Percentiles rank a stretch among this genome's conserved stretches.
Conservation (phyloP, 1,140 invertebrate genomes). For the Steinernema feltiae region DNA sequence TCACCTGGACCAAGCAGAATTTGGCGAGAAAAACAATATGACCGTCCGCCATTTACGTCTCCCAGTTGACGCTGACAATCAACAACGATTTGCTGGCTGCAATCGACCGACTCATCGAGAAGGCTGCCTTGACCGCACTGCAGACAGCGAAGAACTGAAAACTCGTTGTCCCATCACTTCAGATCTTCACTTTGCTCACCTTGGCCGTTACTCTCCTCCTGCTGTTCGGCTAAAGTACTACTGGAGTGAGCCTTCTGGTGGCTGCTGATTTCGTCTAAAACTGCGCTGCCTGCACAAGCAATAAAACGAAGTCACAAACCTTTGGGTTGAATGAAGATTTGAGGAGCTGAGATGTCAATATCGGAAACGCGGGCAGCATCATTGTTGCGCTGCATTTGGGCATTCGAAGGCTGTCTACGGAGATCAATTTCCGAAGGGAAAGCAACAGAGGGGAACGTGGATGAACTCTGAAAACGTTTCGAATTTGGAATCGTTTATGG, state of each 20-base stretch:
- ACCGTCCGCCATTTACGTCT: background rate
- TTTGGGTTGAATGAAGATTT: background rate
- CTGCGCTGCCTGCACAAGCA: background rate
- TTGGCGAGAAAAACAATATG: conserved; percentile 45
- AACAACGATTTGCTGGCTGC: conserved; percentile 20
- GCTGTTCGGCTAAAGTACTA: background rate
- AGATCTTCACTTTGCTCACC: background rate
- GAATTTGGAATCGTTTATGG: background rate
- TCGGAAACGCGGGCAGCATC: background rate
- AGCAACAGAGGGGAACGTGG: conserved; percentile 7
- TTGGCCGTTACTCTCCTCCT: background rate
- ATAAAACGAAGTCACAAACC: background rate
- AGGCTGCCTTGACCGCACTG: conserved; percentile 26
- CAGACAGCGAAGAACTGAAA: conserved; percentile 22
- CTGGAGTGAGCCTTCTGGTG: background rate
- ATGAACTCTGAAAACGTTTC: background rate
- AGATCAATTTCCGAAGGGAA: conserved; percentile 13
- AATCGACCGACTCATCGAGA: conserved; percentile 17
- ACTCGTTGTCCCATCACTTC: background rate
- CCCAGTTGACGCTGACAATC: background rate
- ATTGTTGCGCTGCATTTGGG: background rate
- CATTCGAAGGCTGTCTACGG: background rate
- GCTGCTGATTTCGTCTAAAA: background rate
- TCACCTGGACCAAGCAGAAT: conserved; percentile 38
- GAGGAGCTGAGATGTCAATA: background rate